Evolutionary conservation across 2,888 invertebrate genomes (phyloP).

Genomic region (Rhingia campestris): DNA sequence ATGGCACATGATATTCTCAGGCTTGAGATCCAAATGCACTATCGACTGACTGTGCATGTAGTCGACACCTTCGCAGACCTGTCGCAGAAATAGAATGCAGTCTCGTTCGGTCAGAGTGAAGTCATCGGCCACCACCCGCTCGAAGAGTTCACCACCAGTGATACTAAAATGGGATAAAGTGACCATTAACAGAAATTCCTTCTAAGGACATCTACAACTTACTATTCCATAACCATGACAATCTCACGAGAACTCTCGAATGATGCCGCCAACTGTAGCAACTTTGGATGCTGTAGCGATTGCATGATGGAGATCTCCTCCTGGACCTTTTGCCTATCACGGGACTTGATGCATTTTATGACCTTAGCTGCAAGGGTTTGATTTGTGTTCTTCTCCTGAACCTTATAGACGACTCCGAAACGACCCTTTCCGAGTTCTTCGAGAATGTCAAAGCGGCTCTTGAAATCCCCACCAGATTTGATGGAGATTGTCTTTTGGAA

Average conservation of each 20-base stretch:
- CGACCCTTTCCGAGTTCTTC: constrained; percentile 91
- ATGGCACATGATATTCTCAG: constrained; percentile 97
- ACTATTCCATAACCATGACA: constrained; percentile 96
- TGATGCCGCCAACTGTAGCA: constrained; percentile 92
- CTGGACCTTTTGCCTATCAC: constrained; percentile 89
- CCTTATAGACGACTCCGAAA: constrained; percentile 88
- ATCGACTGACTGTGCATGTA: constrained; percentile 94
- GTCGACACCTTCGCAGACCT: constrained; percentile 94
- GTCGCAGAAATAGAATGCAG: constrained; percentile 92
- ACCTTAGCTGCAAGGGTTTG: constrained; percentile 92
- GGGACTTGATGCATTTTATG: constrained; percentile 88
- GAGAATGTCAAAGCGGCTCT: constrained; percentile 85
- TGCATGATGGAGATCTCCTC: constrained; percentile 95
- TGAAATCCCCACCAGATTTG: constrained; percentile 85
- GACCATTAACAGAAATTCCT: neutral
- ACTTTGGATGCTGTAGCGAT: constrained; percentile 90
- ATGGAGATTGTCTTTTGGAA: constrained; percentile 78
- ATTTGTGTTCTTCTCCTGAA: constrained; percentile 86
- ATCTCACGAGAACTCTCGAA: constrained; percentile 90
- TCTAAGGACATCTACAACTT: constrained; percentile 83
- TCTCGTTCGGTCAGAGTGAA: constrained; percentile 95
- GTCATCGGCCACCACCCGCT: constrained; percentile 95
- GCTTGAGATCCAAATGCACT: constrained; percentile 96
- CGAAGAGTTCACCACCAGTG: constrained; percentile 96
- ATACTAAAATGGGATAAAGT: constrained; percentile 86